These are phyloP conservation scores for Xenopus borealis DNA, from an alignment of 2,113 vertebrate species.

Conservation along the genomic window DNA sequence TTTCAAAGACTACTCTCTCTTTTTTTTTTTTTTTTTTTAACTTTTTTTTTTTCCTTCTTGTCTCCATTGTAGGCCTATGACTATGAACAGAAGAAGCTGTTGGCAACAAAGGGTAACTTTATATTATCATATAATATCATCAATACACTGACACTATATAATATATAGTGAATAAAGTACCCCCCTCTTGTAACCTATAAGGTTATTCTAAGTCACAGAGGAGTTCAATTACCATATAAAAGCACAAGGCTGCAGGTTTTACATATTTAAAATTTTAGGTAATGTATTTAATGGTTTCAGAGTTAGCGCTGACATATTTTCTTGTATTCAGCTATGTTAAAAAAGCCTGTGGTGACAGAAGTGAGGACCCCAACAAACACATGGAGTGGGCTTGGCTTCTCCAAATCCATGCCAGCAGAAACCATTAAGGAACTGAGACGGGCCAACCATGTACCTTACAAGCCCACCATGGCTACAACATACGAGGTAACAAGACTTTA, in stretches of 20 bases:
- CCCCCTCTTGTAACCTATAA: too few relatives aligned
- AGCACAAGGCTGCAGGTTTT: too few relatives aligned
- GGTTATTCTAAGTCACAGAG: too few relatives aligned
- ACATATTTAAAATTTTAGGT: too few relatives aligned
- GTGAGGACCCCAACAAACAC: constrained; percentile 95
- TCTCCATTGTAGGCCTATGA: constrained; percentile 85
- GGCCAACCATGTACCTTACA: constrained; percentile 87
- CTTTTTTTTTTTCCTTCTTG: too few relatives aligned
- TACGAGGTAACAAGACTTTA: constrained; percentile 74
- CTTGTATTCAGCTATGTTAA: constrained; percentile 84
- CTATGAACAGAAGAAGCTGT: constrained; percentile 96
- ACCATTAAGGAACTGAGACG: constrained; percentile 93
- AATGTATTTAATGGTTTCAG: too few relatives aligned
- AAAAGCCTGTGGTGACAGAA: constrained; percentile 96
- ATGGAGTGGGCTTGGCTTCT: constrained; percentile 96
- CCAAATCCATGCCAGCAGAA: constrained; percentile 98
- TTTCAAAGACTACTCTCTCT: too few relatives aligned
- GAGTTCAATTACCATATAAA: too few relatives aligned
- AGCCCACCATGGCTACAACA: constrained; percentile 90
- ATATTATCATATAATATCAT: background rate
- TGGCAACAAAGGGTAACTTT: constrained; percentile 94
- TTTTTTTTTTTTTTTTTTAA: too few relatives aligned
- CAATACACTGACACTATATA: too few relatives aligned
- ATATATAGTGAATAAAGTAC: too few relatives aligned
- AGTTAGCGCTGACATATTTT: background rate